Base-by-base conservation (phyloP, 2,888 invertebrate genomes). In the Marasmarcha lunaedactyla region DNA sequence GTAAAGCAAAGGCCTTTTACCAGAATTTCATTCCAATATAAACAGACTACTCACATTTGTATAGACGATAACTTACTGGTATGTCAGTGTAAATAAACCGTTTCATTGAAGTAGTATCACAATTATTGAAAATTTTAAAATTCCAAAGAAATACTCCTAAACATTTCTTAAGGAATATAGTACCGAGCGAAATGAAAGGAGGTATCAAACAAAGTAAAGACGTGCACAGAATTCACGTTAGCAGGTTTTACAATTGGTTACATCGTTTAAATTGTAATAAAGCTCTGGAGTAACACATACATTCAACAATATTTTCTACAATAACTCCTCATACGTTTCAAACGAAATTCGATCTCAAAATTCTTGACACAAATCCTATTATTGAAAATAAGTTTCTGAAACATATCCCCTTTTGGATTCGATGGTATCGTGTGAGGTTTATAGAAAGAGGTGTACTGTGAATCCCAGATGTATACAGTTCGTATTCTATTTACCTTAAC, bases 221-320 rank as follows among this genome's bases (percentile, higher is more conserved):
- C 76, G 74, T 74, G 76, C 61, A 55, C 59, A 52, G 76, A 78
- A 76, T 78, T 63, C 67, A 50, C 63, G 64, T 71, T 65, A 59
- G 64, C 69, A 61, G 68, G 68, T 72, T 73, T 76, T 71, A 78
- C 74, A 76, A 78, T 78, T 78, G 76, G 76, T 78, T 70, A 72
- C 71, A 73, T 69, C 67, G 66, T 73, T 76, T 77, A 76, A 74
- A 78, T 77, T 77, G 74, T 77, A 76, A 76, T 77, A 74, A 76
- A 77, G 68, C 69, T 72, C 61, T 64, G 52, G 57, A 64, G 72
- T 69, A 73, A 74, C 71, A 69, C 66, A 71, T 68, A 65, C 61
- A 52, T 56, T 54, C 46, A 40, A 41, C 47, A 54, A 42, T 20
- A 20, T 20, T 20, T 20, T 20, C 4, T 7, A 7, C 20, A 5